phyloP scores from a whole-genome alignment of 1,140 invertebrate genomes.

The Drosophila mayri region DNA sequence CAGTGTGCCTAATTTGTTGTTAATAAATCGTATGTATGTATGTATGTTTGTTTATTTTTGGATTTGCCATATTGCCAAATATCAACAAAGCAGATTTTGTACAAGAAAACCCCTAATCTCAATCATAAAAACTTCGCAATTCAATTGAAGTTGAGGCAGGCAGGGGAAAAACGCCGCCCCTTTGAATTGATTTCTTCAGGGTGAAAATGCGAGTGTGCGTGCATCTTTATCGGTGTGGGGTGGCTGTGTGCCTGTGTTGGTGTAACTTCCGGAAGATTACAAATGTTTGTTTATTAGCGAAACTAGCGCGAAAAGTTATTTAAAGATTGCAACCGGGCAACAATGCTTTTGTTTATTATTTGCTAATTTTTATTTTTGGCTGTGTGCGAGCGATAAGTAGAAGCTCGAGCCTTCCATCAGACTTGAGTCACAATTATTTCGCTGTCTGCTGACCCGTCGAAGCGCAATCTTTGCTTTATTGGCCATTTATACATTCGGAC shows the following conservation, averaged over 20 bases:
- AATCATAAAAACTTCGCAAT: conserved; percentile 25
- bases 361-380: conserved; percentile 2
- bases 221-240: conserved; percentile 8
- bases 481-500: conserved; percentile 38
- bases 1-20: conserved; percentile 53
- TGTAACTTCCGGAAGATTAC: conserved; percentile 41
- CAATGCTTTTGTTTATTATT: conserved; percentile 16
- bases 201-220: conserved; percentile 1
- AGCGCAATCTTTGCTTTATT: conserved; percentile 39
- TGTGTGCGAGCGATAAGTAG: conserved; percentile 26
- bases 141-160: conserved; percentile 52
- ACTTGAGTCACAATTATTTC: conserved; percentile 67
- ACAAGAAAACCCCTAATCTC: not conserved
- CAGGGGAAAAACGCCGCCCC: conserved; percentile 18
- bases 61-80: conserved; percentile 35
- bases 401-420: conserved; percentile 15
- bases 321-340: conserved; percentile 34
- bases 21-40: conserved; percentile 26
- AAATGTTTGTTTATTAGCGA: conserved; percentile 26
- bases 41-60: not conserved
- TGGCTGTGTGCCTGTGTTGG: conserved; percentile 3
- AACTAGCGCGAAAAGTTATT: conserved; percentile 10
- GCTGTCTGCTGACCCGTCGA: conserved; percentile 56
- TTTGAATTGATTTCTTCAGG: conserved; percentile 71
- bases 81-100: not conserved